Conservation (phyloP, 2,888 invertebrate species). For the Tipula unca region DNA sequence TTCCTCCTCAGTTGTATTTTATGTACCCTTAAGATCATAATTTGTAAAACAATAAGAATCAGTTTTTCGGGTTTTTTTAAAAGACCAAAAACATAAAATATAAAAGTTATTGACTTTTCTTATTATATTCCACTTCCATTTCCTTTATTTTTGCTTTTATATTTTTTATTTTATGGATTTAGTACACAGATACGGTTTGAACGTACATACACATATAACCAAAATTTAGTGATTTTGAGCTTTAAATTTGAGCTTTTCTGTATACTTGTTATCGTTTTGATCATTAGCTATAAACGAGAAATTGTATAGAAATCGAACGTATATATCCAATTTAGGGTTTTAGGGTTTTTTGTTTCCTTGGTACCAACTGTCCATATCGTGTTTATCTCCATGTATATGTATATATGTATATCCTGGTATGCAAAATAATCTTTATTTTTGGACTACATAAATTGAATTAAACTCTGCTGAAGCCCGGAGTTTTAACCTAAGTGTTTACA, state of each 20-base stretch:
- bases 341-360: neutral
- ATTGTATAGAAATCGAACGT: neutral
- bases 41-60: neutral
- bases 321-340: neutral
- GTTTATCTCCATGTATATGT: no score
- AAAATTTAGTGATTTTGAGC: neutral
- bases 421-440: neutral
- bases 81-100: neutral
- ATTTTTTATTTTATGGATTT: neutral
- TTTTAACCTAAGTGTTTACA: neutral
- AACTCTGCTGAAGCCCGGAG: no score
- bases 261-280: neutral
- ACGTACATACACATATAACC: neutral
- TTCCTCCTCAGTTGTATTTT: neutral
- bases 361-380: no score
- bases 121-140: neutral
- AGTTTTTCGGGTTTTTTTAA: neutral
- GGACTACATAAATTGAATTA: neutral
- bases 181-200: neutral
- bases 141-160: neutral
- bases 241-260: neutral
- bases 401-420: neutral
- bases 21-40: neutral
- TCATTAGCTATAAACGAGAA: neutral
- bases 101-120: neutral